These are phyloP conservation scores for Carpatolechia fugitivella DNA, from an alignment of 2,888 invertebrate genomes.

Conservation along the genomic window DNA sequence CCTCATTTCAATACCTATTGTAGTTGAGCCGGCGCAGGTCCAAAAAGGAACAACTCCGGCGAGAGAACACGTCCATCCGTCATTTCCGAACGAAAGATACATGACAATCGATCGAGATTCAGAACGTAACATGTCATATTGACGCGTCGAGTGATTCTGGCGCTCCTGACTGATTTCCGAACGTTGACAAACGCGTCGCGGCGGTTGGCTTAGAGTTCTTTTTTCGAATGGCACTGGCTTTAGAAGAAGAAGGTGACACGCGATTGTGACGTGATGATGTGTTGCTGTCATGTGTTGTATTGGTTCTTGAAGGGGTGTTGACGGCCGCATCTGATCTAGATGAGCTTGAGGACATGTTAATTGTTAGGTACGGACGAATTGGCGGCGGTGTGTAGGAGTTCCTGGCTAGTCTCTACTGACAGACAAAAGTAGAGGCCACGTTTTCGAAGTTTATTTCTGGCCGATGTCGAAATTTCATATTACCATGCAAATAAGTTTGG, in stretches of 20 bases:
- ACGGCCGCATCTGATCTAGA: slow-evolving; percentile 65
- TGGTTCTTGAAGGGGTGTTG: slow-evolving; percentile 64
- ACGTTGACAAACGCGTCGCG: slow-evolving; percentile 53
- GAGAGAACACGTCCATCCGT: slow-evolving; percentile 58
- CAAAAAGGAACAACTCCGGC: slow-evolving; percentile 55
- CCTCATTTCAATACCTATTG: slow-evolving; percentile 74
- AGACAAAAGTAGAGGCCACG: slow-evolving; percentile 3
- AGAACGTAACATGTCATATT: slow-evolving; percentile 56
- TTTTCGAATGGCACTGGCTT: slow-evolving; percentile 45
- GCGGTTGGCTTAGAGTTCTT: slow-evolving; percentile 36
- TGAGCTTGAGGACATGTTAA: slow-evolving; percentile 66
- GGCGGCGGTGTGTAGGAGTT: slow-evolving; percentile 11
- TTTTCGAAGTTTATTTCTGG: background rate
- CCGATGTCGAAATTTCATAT: slow-evolving; percentile 7
- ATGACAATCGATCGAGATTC: slow-evolving; percentile 63
- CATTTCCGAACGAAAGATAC: slow-evolving; percentile 60
- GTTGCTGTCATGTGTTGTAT: slow-evolving; percentile 64
- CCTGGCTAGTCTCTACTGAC: slow-evolving; percentile 19
- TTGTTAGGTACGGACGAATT: slow-evolving; percentile 44
- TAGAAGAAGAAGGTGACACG: slow-evolving; percentile 51
- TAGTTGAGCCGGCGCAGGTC: slow-evolving; percentile 35
- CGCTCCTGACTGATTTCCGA: slow-evolving; percentile 50
- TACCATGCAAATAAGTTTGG: slow-evolving; percentile 10
- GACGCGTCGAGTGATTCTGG: slow-evolving; percentile 62
- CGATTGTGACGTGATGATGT: slow-evolving; percentile 63